Evolutionary conservation across 2,888 invertebrate genomes (phyloP), one percentile per base, ranked within the genome.

Genomic region (Dryocosmus kuriphilus): DNA sequence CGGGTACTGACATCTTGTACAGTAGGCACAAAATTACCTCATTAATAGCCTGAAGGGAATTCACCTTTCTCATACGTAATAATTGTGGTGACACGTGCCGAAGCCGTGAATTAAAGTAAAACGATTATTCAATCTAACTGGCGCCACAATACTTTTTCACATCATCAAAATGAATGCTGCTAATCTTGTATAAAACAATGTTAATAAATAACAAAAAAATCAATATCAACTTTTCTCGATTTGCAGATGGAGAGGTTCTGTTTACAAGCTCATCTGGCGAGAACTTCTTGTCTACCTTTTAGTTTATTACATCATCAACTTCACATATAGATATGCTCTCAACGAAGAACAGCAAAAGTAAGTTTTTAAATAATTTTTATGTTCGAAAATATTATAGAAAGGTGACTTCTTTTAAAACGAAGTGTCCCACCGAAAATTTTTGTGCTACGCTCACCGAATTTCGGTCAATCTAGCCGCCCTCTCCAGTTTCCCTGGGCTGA

Each of bases 201-300:
- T 19, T 24, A 57, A 73, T 7, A 1, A 41, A 73, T 38, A 65
- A 73, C 27, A n/a, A n/a, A n/a, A n/a, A n/a, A n/a, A n/a, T 73
- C n/a, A 51, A 55, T 57, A 30, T 30, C 11, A 32, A 22, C 5
- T 62, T 75, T 46, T 65, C 38, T 62, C 82, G 89, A 89, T 87
- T 86, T 94, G 75, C 95, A 97, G 98, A 94, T 98, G 98, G 98
- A 94, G 96, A 90, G 98, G 98, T 88, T 98, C 98, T 91, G 97
- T 98, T 61, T 98, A 98, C 94, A 98, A 98, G 94, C 93, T 98
- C 91, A 95, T 98, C 83, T 98, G 98, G 97, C 95, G 97, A 87
- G 98, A 98, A 93, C 93, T 98, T 83, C 92, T 97, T 89, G 96
- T 97, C 78, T 98, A 98, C 93, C 94, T 97, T 90, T 93, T 95